These are phyloP conservation scores for Oryzias melastigma DNA, from an alignment of 2,113 vertebrate species.

Conservation along the genomic window DNA sequence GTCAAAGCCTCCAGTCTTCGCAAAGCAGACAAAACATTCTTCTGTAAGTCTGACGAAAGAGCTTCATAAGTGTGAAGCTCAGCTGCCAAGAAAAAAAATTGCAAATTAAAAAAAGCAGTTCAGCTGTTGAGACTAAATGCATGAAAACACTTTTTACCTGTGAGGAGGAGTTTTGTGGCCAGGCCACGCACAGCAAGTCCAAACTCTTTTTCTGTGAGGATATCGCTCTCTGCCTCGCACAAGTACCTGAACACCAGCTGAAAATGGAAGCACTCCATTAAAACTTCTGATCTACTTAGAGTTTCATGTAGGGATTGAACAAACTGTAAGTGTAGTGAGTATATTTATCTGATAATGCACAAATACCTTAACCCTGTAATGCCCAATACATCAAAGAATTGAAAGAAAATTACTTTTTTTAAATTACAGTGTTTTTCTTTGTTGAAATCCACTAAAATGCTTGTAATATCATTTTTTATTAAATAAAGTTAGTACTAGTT, in stretches of 20 bases:
- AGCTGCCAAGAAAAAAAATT: slow-evolving; percentile 63
- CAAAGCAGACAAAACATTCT: slow-evolving; percentile 84
- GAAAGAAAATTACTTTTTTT: too few relatives aligned
- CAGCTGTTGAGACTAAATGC: too few relatives aligned
- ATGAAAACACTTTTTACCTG: slow-evolving; percentile 72
- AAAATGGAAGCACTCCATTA: slow-evolving; percentile 3
- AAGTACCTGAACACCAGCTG: slow-evolving; percentile 87
- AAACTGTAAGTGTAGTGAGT: neutral
- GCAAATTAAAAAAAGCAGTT: neutral
- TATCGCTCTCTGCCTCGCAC: slow-evolving; percentile 70
- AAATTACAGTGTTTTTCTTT: too few relatives aligned
- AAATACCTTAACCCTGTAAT: too few relatives aligned
- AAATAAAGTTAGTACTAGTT: too few relatives aligned
- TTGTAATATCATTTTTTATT: too few relatives aligned
- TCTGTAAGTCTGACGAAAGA: slow-evolving; percentile 88
- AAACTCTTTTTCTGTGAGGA: slow-evolving; percentile 83
- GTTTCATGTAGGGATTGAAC: neutral
- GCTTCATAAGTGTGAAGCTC: slow-evolving; percentile 82
- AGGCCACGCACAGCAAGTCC: slow-evolving; percentile 76
- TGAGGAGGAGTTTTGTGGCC: slow-evolving; percentile 80
- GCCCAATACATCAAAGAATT: too few relatives aligned
- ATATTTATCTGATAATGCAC: too few relatives aligned
- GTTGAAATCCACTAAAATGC: too few relatives aligned
- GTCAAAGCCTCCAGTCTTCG: slow-evolving; percentile 75
- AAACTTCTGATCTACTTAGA: neutral